Evolutionary conservation across 2,888 invertebrate species (phyloP).

Genomic region (Oscheius myriophilus): DNA sequence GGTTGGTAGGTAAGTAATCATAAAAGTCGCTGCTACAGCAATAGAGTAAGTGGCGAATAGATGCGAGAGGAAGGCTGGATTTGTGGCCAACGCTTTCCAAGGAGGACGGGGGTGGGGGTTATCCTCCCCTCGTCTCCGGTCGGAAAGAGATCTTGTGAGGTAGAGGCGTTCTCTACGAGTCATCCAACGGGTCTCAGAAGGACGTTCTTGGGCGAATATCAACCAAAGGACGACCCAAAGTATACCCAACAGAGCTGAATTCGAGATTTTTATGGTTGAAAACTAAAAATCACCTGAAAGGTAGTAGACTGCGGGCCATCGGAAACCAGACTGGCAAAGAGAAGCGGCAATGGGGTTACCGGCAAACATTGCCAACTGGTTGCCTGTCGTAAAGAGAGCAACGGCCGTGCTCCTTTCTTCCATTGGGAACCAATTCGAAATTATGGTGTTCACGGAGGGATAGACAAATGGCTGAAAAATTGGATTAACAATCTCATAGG

Average conservation of each 20-base stretch:
- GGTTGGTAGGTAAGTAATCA: conserved; percentile 49
- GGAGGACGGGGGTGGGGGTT: conserved; percentile 25
- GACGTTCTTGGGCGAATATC: conserved; percentile 14
- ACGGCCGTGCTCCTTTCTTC: conserved; percentile 32
- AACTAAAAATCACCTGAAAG: conserved; percentile 6
- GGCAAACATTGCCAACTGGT: conserved; percentile 29
- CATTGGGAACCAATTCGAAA: conserved; percentile 25
- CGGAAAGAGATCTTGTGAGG: conserved; percentile 3
- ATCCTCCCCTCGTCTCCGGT: conserved; percentile 3
- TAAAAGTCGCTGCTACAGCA: conserved; percentile 37
- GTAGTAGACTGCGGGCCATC: conserved; percentile 32
- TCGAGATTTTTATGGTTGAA: background rate
- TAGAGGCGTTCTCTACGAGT: conserved; percentile 16
- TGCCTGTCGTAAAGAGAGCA: conserved; percentile 30
- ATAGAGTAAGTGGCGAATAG: conserved; percentile 24
- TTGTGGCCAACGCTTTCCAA: conserved; percentile 18
- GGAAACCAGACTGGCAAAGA: conserved; percentile 18
- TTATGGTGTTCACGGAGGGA: conserved; percentile 31
- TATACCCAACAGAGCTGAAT: conserved; percentile 12
- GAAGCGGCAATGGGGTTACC: conserved; percentile 29
- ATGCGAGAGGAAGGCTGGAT: conserved; percentile 28
- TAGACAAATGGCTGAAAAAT: conserved; percentile 27
- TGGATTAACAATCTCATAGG: background rate
- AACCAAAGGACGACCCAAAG: conserved; percentile 15
- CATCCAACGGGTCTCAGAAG: conserved; percentile 21